These are phyloP conservation scores for Abramis brama DNA, from an alignment of 2,113 vertebrate species.

Conservation along the genomic window DNA sequence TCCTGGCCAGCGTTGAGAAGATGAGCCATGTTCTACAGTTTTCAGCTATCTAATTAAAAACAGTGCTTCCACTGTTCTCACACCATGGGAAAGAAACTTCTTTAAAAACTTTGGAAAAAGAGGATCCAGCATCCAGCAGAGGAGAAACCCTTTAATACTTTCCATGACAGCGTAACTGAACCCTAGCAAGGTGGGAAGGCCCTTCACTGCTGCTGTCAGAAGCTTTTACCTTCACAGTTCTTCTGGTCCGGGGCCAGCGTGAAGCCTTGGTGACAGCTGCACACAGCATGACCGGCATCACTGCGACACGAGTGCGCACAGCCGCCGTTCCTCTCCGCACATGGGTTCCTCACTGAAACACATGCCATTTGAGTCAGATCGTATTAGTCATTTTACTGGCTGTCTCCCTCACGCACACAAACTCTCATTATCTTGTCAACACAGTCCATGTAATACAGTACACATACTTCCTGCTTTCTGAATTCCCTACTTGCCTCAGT, in stretches of 20 bases:
- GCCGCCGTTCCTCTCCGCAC: slow-evolving; percentile 75
- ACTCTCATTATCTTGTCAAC: slow-evolving; percentile 25
- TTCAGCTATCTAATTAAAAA: slow-evolving; percentile 35
- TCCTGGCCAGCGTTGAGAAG: slow-evolving; percentile 15
- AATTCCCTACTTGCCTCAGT: background rate
- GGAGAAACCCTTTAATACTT: slow-evolving; percentile 31
- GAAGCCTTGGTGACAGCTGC: slow-evolving; percentile 78
- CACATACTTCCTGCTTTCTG: background rate
- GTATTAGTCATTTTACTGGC: background rate
- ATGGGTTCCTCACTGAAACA: slow-evolving; percentile 76
- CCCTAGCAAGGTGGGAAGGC: background rate
- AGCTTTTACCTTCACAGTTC: slow-evolving; percentile 77
- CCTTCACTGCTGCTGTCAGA: slow-evolving; percentile 15
- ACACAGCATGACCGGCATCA: slow-evolving; percentile 63
- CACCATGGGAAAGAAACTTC: slow-evolving; percentile 47
- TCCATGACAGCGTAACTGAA: slow-evolving; percentile 31
- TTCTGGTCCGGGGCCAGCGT: slow-evolving; percentile 69
- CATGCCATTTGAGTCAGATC: slow-evolving; percentile 25
- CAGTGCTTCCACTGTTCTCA: slow-evolving; percentile 41
- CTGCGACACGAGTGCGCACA: slow-evolving; percentile 78
- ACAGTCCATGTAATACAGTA: slow-evolving; percentile 8
- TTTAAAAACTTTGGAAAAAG: slow-evolving; percentile 26
- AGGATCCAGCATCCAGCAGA: slow-evolving; percentile 43
- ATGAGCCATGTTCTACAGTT: slow-evolving; percentile 25
- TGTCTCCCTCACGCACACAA: slow-evolving; percentile 31